These are phyloP conservation scores for Girardinichthys multiradiatus DNA, from an alignment of 2,113 vertebrate species.

Conservation along the genomic window DNA sequence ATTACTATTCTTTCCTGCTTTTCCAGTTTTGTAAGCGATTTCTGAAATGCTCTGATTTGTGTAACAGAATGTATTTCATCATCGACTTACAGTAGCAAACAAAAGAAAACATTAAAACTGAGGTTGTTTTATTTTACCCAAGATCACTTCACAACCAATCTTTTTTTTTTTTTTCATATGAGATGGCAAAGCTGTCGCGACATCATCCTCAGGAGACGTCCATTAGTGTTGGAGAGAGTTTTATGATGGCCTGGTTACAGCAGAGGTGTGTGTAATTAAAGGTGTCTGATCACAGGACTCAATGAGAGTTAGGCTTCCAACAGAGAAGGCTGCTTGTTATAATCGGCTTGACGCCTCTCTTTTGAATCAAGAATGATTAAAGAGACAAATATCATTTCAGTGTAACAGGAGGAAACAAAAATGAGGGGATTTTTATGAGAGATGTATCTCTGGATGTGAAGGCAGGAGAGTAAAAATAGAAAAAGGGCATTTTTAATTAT, in stretches of 20 bases:
- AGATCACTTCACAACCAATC: not conserved
- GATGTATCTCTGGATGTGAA: not conserved
- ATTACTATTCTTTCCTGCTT: not conserved
- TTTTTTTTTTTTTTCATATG: not conserved
- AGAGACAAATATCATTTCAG: conserved; percentile 27
- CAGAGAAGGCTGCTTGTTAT: conserved; percentile 49
- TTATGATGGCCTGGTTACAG: conserved; percentile 33
- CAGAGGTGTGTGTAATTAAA: conserved; percentile 43
- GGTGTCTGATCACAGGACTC: conserved; percentile 43
- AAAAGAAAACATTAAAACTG: conserved; percentile 23
- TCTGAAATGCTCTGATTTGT: not conserved
- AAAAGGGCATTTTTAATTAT: not conserved
- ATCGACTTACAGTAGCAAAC: not conserved
- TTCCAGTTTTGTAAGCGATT: not conserved
- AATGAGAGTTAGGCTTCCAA: conserved; percentile 1
- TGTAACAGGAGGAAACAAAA: conserved; percentile 17
- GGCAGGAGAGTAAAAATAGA: not conserved
- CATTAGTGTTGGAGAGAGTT: conserved; percentile 8
- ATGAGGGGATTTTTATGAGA: not conserved
- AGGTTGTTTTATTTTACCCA: conserved; percentile 27
- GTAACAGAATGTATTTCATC: conserved; percentile 4
- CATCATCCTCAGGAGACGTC: conserved; percentile 26
- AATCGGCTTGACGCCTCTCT: conserved; percentile 14
- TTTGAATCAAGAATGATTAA: conserved; percentile 37
- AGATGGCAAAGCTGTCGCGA: conserved; percentile 13